Conservation (phyloP, 2,888 invertebrate species). For the Athalia cordata region DNA sequence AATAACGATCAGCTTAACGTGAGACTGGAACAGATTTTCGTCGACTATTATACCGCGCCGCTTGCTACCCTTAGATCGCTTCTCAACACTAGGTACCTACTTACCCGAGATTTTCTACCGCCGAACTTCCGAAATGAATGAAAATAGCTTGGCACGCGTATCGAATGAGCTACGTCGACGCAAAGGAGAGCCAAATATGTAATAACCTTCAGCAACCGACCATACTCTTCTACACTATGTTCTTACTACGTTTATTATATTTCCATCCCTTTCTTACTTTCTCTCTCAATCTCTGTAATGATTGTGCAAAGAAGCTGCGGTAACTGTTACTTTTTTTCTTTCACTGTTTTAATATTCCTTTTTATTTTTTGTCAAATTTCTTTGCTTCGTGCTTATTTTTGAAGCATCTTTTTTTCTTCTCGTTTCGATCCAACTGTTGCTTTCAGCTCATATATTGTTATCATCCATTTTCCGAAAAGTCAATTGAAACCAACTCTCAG, state of each 20-base stretch:
- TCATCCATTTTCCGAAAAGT: slow-evolving; percentile 25
- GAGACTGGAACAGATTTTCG: slow-evolving; percentile 31
- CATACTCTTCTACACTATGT: slow-evolving; percentile 4
- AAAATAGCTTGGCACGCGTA: slow-evolving; percentile 37
- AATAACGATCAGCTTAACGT: slow-evolving; percentile 32
- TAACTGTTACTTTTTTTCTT: neutral
- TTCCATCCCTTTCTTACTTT: slow-evolving; percentile 51
- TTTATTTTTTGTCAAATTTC: slow-evolving; percentile 20
- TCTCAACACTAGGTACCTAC: neutral
- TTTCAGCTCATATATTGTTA: slow-evolving; percentile 13
- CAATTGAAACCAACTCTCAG: slow-evolving; percentile 20
- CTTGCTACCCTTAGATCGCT: too few species aligned
- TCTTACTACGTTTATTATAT: neutral
- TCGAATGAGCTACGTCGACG: slow-evolving; percentile 19
- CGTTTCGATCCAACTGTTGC: slow-evolving; percentile 34
- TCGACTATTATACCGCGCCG: neutral
- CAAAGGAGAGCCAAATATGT: slow-evolving; percentile 31
- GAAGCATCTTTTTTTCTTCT: slow-evolving; percentile 22
- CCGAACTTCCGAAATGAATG: slow-evolving; percentile 22
- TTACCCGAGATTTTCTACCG: slow-evolving; percentile 28
- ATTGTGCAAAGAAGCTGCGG: neutral
- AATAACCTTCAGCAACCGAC: slow-evolving; percentile 18
- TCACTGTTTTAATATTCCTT: neutral
- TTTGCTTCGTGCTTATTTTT: slow-evolving; percentile 15
- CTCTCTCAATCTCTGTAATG: slow-evolving; percentile 8